Evolutionary conservation across 2,113 vertebrate genomes (phyloP).

Genomic region (Poecile atricapillus): DNA sequence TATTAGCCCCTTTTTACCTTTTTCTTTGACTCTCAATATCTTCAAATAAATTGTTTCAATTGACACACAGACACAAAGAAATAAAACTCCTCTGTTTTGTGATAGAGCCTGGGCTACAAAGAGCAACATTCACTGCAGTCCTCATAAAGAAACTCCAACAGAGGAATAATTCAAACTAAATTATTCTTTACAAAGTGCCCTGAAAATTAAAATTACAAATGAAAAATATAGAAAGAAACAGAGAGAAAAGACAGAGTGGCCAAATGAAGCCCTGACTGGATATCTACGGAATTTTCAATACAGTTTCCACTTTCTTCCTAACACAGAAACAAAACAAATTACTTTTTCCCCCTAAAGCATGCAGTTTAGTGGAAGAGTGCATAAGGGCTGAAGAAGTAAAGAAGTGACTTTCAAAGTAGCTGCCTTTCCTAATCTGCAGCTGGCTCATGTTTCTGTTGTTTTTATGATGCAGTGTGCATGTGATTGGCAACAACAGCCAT

Average conservation of each 20-base stretch:
- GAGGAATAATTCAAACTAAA: neutral
- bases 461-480: neutral
- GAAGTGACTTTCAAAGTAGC: neutral
- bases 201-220: neutral
- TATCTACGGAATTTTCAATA: neutral
- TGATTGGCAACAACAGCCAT: neutral
- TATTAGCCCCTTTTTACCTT: constrained; percentile 27
- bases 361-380: neutral
- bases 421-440: neutral
- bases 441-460: neutral
- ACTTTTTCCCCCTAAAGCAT: neutral
- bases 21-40: neutral
- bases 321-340: neutral
- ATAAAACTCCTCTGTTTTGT: neutral
- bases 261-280: neutral
- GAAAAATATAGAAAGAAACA: neutral
- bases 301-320: neutral
- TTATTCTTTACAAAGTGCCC: neutral
- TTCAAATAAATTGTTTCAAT: constrained; percentile 32
- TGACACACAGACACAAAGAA: neutral
- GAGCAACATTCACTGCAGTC: neutral
- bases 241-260: neutral
- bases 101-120: neutral
- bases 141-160: neutral
- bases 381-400: neutral